Evolutionary conservation across 2,797 vertebrate genomes (phyloP).

Genomic region (Fistularia tabacaria): DNA sequence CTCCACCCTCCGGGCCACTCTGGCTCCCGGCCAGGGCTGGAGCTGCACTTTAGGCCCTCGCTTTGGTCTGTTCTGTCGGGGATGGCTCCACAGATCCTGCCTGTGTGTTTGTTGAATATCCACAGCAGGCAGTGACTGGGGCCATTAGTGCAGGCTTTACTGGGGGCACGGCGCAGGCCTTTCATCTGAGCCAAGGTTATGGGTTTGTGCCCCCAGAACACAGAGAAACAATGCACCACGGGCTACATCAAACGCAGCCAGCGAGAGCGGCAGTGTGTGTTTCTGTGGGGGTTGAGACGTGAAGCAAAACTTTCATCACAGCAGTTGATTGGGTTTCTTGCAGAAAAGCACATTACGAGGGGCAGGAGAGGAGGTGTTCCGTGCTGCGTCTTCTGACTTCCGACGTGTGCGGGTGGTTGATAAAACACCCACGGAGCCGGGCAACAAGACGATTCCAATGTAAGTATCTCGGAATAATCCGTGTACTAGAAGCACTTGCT

Average conservation of each 20-base stretch:
- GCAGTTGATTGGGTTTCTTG: slow-evolving; percentile 35
- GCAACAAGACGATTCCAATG: no score
- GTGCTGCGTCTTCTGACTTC: neutral
- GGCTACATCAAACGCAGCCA: slow-evolving; percentile 57
- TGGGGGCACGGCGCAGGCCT: slow-evolving; percentile 55
- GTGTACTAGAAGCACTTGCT: no score
- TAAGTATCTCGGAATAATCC: no score
- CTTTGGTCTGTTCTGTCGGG: slow-evolving; percentile 37
- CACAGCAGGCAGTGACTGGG: slow-evolving; percentile 49
- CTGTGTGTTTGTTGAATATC: slow-evolving; percentile 51
- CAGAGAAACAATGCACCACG: slow-evolving; percentile 52
- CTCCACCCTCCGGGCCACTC: slow-evolving; percentile 30
- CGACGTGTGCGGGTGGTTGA: neutral
- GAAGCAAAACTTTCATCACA: slow-evolving; percentile 54
- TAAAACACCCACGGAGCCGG: no score
- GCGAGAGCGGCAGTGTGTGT: slow-evolving; percentile 19
- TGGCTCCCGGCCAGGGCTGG: slow-evolving; percentile 20
- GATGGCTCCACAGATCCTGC: slow-evolving; percentile 60
- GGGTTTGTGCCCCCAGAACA: slow-evolving; percentile 52
- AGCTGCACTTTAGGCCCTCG: slow-evolving; percentile 22
- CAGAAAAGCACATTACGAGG: no score
- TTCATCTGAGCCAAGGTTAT: slow-evolving; percentile 68
- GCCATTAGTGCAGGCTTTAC: slow-evolving; percentile 59
- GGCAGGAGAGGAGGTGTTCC: no score
- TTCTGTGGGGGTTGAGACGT: slow-evolving; percentile 17